phyloP scores from a whole-genome alignment of 2,797 vertebrate species.

The Glossophaga mutica region DNA sequence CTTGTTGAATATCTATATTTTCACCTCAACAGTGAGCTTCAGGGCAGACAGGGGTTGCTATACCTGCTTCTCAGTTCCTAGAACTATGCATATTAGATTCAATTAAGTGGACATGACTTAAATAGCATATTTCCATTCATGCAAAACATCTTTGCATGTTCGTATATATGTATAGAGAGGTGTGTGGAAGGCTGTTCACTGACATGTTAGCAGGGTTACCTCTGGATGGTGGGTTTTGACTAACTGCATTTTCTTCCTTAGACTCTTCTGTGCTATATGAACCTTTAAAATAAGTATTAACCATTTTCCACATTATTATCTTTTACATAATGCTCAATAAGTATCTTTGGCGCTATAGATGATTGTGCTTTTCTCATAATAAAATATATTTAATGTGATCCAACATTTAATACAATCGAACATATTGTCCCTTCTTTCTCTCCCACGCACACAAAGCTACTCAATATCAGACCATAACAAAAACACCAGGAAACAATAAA shows the following conservation, averaged over 20 bases:
- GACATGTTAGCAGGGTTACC: neutral
- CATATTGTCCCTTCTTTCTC: neutral
- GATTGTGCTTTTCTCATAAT: neutral
- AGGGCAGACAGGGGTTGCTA: neutral
- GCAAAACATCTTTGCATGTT: neutral
- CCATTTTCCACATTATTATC: neutral
- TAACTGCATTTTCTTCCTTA: neutral
- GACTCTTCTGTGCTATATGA: neutral
- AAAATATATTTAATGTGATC: neutral
- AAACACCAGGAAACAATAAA: neutral
- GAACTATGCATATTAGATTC: neutral
- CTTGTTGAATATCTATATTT: neutral
- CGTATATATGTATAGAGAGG: neutral
- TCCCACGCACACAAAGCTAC: neutral
- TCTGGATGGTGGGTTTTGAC: neutral
- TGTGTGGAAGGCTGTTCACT: neutral
- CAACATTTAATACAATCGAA: neutral
- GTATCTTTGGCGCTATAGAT: neutral
- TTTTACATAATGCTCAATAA: neutral
- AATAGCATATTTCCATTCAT: neutral
- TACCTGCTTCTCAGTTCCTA: neutral
- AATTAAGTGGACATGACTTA: neutral
- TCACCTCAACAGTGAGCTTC: neutral
- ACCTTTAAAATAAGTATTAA: neutral
- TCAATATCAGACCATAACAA: slow-evolving; percentile 6